Evolutionary conservation across 2,113 vertebrate species (phyloP).

Genomic region (Embiotoca jacksoni): DNA sequence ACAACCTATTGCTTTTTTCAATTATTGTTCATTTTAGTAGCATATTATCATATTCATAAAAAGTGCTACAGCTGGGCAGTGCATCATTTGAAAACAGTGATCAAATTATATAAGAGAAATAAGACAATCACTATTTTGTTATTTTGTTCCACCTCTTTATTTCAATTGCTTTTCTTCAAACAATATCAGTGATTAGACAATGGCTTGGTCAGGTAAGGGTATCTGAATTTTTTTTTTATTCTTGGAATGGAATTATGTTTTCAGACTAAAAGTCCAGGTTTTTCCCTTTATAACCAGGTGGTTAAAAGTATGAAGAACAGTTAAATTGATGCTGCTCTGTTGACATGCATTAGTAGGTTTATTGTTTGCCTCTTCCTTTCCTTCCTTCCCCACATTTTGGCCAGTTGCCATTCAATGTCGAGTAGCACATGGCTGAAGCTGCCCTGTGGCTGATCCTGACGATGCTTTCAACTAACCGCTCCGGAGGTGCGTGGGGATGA

Average conservation of each 20-base stretch:
- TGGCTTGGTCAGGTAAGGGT: too few relatives aligned
- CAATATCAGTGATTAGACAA: too few relatives aligned
- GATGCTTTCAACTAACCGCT: slow-evolving; percentile 68
- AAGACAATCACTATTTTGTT: too few relatives aligned
- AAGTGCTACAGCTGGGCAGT: slow-evolving; percentile 2
- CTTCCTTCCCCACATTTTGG: slow-evolving; percentile 33
- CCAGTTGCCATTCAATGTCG: slow-evolving; percentile 63
- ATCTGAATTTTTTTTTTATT: too few relatives aligned
- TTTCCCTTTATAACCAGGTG: too few relatives aligned
- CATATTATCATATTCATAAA: not conserved
- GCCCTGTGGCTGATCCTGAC: slow-evolving; percentile 72
- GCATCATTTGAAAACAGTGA: not conserved
- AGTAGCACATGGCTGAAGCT: slow-evolving; percentile 56
- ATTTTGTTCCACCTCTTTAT: too few relatives aligned
- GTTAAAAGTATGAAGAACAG: not conserved
- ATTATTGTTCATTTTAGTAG: not conserved
- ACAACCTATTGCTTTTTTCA: not conserved
- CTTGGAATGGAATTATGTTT: too few relatives aligned
- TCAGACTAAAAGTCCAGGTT: too few relatives aligned
- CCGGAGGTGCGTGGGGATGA: slow-evolving; percentile 73
- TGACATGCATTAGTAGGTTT: not conserved
- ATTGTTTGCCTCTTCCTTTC: not conserved
- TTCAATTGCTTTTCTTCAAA: too few relatives aligned
- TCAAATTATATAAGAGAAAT: not conserved
- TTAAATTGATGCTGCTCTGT: not conserved